phyloP scores from a whole-genome alignment of 1,140 invertebrate genomes.

The Caenorhabditis latens region DNA sequence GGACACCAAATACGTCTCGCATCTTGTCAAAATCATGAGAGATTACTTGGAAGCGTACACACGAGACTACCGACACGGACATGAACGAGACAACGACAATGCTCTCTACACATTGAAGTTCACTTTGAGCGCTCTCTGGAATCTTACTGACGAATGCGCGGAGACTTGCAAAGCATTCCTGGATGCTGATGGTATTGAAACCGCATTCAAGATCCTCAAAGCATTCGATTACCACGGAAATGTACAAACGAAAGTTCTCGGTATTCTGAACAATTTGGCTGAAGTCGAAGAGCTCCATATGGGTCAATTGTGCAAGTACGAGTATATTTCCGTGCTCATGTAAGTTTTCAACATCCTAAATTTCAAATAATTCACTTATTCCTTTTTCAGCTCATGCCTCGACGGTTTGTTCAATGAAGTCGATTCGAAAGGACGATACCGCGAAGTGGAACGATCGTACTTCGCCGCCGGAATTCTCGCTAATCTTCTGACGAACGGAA shows the following conservation, averaged over 20 bases:
- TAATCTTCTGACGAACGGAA: slow-evolving; percentile 82
- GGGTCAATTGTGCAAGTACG: slow-evolving; percentile 82
- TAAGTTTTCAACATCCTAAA: slow-evolving; percentile 8
- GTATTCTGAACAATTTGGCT: slow-evolving; percentile 87
- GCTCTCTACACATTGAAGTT: slow-evolving; percentile 87
- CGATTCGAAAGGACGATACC: slow-evolving; percentile 81
- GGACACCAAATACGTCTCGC: slow-evolving; percentile 84
- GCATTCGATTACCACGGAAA: slow-evolving; percentile 82
- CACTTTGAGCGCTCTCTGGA: slow-evolving; percentile 87
- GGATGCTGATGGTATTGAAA: slow-evolving; percentile 83
- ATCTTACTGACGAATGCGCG: slow-evolving; percentile 86
- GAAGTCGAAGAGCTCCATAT: slow-evolving; percentile 83
- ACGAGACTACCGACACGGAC: not conserved
- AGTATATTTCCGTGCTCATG: slow-evolving; percentile 81
- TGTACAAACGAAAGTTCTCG: slow-evolving; percentile 87
- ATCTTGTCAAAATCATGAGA: slow-evolving; percentile 83
- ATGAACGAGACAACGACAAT: slow-evolving; percentile 43
- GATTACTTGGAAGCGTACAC: slow-evolving; percentile 78
- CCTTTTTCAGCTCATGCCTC: slow-evolving; percentile 39
- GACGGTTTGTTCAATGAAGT: slow-evolving; percentile 49
- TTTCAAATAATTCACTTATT: not conserved
- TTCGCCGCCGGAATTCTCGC: slow-evolving; percentile 88
- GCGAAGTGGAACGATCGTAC: slow-evolving; percentile 85
- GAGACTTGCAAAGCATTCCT: slow-evolving; percentile 85
- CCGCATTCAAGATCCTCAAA: slow-evolving; percentile 84